Evolutionary conservation across 2,797 vertebrate genomes (phyloP), one percentile per base, ranked within the genome.

Genomic region (Strix occidentalis): DNA sequence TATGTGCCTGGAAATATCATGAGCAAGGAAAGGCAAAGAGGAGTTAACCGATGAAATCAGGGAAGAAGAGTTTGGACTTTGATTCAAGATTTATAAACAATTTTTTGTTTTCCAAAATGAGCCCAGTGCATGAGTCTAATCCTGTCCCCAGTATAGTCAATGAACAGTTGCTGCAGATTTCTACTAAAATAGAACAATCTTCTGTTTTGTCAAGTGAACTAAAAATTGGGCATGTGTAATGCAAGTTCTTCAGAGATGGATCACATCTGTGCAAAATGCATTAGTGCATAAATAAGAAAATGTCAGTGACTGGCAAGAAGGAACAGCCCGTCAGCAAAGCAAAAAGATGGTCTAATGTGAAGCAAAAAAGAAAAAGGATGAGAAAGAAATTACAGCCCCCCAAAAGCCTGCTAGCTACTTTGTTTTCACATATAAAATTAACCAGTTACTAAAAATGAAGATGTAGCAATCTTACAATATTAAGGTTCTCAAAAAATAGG

Each of bases 391-490:
- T 85, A 54, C 16, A 88, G 45, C 18, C n/a, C 48, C 37, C 21
- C 63, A 39, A 33, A 80, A 84, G 29, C 18, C 84, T 90, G 83
- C 39, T 70, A 89, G 54, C 53, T 85, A 87, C 75, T 96, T 90
- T 16, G 31, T 86, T 95, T 69, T 65, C 28, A 71, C 72, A 86
- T 50, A 82, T 64, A 70, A 91, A 60, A 60, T 39, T 66, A 95
- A 74, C 45, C 43, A 83, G 56, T 92, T 95, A 74, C 80, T 80
- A 48, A 91, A 96, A 96, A 61, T 15, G 6, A 93, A 91, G 39
- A 83, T 25, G 29, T 57, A 72, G 43, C 60, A 79, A 87, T 78
- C 69, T 94, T 20, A 74, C 37, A 83, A 86, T 75, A 93, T n/a
- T 53, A 92, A 7, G 31, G 56, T 45, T 80, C 31, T 63, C 37